A percentile compares a stretch with the other conserved stretches of the same genome.
These are phyloP conservation scores for Rana temporaria DNA, from an alignment of 2,113 vertebrate genomes.

Conservation along the genomic window DNA sequence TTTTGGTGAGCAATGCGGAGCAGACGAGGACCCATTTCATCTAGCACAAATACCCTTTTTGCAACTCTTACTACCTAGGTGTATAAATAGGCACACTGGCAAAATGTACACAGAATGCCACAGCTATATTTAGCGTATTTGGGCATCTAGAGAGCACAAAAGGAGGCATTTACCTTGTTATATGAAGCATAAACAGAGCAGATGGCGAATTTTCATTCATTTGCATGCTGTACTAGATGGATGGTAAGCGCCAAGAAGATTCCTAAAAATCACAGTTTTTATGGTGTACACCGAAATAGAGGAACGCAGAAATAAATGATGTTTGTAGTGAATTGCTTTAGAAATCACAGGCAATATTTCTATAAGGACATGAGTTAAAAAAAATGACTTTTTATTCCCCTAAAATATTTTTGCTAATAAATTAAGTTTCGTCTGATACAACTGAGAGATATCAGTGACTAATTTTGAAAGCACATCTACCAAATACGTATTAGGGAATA, in stretches of 20 bases:
- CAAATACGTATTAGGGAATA: too few relatives aligned
- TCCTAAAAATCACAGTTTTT: conserved; percentile 4
- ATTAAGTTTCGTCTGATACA: too few relatives aligned
- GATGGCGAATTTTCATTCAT: conserved; percentile 48
- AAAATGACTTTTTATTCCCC: too few relatives aligned
- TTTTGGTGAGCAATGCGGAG: too few relatives aligned
- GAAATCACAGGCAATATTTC: neutral
- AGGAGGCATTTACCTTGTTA: conserved; percentile 58
- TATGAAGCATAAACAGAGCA: conserved; percentile 57
- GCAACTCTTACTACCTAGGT: neutral
- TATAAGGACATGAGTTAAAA: too few relatives aligned
- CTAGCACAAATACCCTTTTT: neutral
- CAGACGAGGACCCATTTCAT: neutral
- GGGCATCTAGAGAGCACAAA: neutral
- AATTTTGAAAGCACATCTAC: too few relatives aligned
- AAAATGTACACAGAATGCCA: too few relatives aligned
- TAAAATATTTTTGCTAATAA: too few relatives aligned
- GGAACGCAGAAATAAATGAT: neutral
- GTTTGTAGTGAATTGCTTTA: neutral
- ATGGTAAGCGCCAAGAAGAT: conserved; percentile 2
- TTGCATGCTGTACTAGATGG: conserved; percentile 35
- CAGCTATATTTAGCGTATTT: conserved; percentile 9
- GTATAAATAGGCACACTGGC: too few relatives aligned
- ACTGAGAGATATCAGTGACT: too few relatives aligned
- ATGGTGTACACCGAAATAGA: neutral